phyloP scores from a whole-genome alignment of 2,888 invertebrate species.

The Pyrgus malvae region DNA sequence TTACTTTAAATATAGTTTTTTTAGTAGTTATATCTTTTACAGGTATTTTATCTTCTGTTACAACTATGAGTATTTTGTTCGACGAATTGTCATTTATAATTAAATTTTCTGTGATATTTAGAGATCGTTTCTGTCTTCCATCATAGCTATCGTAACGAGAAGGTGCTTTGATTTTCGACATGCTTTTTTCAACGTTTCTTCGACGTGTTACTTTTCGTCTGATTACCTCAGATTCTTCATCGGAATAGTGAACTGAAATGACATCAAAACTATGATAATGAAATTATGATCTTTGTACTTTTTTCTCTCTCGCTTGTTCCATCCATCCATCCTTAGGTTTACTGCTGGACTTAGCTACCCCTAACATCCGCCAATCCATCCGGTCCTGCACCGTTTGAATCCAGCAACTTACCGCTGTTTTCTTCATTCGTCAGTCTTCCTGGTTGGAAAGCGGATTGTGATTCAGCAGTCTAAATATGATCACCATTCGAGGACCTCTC shows the following conservation, averaged over 20 bases:
- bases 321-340: too few species aligned
- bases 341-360: too few species aligned
- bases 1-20: not conserved
- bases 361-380: too few species aligned
- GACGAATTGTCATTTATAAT: not conserved
- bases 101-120: slow-evolving; percentile 44
- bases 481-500: too few species aligned
- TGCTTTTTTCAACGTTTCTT: slow-evolving; percentile 27
- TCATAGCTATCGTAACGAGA: slow-evolving; percentile 34
- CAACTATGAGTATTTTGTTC: not conserved
- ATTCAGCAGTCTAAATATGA: too few species aligned
- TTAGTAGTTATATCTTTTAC: not conserved
- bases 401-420: too few species aligned
- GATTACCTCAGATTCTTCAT: slow-evolving; percentile 29
- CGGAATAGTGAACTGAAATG: slow-evolving; percentile 21
- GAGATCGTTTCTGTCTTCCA: slow-evolving; percentile 46
- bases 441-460: too few species aligned
- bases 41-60: not conserved
- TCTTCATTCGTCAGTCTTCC: too few species aligned
- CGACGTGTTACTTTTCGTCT: slow-evolving; percentile 19
- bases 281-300: too few species aligned
- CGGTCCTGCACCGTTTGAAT: too few species aligned
- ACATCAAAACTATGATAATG: too few species aligned
- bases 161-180: slow-evolving; percentile 29
- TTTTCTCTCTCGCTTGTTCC: too few species aligned